Evolutionary conservation across 2,797 vertebrate genomes (phyloP).

Genomic region (Propithecus perrieri): DNA sequence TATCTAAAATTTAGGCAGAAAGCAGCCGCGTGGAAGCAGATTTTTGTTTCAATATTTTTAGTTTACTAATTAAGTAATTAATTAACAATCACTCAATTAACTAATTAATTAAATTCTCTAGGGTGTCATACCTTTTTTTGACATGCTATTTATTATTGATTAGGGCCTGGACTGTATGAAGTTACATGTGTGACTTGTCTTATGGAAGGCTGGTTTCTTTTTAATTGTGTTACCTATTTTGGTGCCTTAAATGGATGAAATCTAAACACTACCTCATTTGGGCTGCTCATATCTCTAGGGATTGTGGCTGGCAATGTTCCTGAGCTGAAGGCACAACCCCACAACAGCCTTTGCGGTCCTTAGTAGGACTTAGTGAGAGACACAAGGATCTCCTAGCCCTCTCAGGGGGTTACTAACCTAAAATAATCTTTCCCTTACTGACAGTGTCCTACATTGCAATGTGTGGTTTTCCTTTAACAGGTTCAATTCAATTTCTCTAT

Average conservation of each 20-base stretch:
- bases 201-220: neutral
- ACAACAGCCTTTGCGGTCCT: neutral
- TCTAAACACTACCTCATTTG: neutral
- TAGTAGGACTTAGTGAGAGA: neutral
- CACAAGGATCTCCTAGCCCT: neutral
- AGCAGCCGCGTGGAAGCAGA: neutral
- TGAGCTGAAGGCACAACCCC: neutral
- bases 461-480: neutral
- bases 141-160: neutral
- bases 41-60: neutral
- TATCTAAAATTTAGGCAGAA: neutral
- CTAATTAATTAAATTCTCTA: neutral
- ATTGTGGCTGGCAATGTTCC: neutral
- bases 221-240: neutral
- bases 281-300: neutral
- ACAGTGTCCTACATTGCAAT: neutral
- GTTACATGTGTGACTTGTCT: neutral
- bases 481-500: neutral
- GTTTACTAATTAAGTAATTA: neutral
- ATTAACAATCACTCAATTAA: neutral
- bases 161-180: neutral
- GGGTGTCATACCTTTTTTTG: neutral
- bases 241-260: neutral
- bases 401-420: neutral
- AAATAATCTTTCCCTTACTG: neutral